These are phyloP conservation scores for Paralichthys olivaceus DNA, from an alignment of 2,113 vertebrate species.

Conservation along the genomic window DNA sequence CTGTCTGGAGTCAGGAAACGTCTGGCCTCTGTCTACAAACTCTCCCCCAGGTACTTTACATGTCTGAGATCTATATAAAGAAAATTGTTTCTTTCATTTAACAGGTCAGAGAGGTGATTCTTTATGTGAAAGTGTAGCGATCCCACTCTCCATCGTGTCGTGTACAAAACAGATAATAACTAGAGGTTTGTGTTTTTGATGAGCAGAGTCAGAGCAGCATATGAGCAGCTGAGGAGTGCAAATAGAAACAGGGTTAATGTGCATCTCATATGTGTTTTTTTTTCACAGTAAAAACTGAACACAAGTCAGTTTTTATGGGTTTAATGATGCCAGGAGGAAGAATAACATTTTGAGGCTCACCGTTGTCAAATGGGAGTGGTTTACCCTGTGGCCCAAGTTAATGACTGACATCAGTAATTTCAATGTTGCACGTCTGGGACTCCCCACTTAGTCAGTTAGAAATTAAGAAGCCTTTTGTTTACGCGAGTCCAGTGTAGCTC, in stretches of 20 bases:
- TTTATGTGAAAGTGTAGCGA: background rate
- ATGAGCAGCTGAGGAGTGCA: too few relatives aligned
- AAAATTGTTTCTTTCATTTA: background rate
- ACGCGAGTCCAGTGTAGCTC: too few relatives aligned
- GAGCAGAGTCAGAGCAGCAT: too few relatives aligned
- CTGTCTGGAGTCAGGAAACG: slow-evolving; percentile 76
- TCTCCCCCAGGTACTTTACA: slow-evolving; percentile 66
- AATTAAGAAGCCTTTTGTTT: background rate
- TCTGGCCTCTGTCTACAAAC: slow-evolving; percentile 78
- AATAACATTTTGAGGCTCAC: background rate
- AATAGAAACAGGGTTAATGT: too few relatives aligned
- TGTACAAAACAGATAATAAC: too few relatives aligned
- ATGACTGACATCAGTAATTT: background rate
- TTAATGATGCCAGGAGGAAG: background rate
- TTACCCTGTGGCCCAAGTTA: background rate
- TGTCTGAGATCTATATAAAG: slow-evolving; percentile 16
- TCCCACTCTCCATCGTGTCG: too few relatives aligned
- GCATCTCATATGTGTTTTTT: too few relatives aligned
- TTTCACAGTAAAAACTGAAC: too few relatives aligned
- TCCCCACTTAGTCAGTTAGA: background rate
- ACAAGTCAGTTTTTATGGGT: too few relatives aligned
- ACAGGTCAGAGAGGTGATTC: background rate
- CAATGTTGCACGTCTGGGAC: background rate
- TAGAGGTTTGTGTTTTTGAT: too few relatives aligned
- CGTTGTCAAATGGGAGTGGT: background rate